phyloP scores from a whole-genome alignment of 2,797 vertebrate species.

The Scarus forsteni region DNA sequence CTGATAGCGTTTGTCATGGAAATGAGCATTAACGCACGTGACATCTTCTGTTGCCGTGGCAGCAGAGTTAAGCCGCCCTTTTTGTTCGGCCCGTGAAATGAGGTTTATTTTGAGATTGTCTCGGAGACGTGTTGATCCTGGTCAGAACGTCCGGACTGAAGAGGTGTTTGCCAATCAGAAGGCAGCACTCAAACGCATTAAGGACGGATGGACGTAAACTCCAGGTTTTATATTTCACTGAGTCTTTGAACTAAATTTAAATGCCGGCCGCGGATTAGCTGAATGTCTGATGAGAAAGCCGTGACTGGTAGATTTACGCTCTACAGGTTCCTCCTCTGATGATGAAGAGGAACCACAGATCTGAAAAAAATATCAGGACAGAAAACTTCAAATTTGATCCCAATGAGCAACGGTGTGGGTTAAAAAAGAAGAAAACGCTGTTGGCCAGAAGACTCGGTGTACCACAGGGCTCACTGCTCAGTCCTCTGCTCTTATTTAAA shows the following conservation, averaged over 20 bases:
- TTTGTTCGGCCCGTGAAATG: slow-evolving; percentile 24
- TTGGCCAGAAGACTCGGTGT: background rate
- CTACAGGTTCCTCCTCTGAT: background rate
- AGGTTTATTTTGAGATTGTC: slow-evolving; percentile 27
- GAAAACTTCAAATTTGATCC: background rate
- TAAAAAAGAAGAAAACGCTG: background rate
- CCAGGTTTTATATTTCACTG: too few species aligned
- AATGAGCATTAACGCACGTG: slow-evolving; percentile 46
- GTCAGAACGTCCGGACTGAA: background rate
- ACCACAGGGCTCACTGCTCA: background rate
- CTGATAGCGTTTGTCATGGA: slow-evolving; percentile 66
- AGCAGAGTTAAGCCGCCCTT: slow-evolving; percentile 52
- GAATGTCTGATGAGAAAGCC: background rate
- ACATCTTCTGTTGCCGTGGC: slow-evolving; percentile 56
- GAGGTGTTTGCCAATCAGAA: background rate
- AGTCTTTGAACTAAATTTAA: background rate
- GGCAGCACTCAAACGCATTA: background rate
- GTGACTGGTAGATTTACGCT: background rate
- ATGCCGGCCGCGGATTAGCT: background rate
- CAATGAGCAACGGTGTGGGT: background rate
- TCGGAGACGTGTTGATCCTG: background rate
- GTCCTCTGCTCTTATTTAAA: background rate
- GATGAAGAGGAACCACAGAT: background rate
- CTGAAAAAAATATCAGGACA: too few species aligned
- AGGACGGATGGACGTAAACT: background rate